Percentiles rank a stretch among this genome's conserved stretches.
These are phyloP conservation scores for Chymomyza fuscimana DNA, from an alignment of 2,888 invertebrate species.

Conservation along the genomic window DNA sequence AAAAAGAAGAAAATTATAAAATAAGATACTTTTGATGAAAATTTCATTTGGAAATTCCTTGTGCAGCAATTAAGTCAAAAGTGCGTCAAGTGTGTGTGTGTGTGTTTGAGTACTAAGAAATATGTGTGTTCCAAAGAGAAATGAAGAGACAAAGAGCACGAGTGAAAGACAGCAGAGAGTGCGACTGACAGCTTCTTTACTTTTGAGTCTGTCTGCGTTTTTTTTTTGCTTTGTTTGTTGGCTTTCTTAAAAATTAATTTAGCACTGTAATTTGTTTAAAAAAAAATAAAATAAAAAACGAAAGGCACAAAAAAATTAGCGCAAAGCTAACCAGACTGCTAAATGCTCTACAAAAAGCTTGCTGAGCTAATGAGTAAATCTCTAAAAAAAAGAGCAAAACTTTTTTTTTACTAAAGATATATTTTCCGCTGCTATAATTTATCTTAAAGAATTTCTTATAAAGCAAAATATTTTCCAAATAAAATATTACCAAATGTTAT, in stretches of 20 bases:
- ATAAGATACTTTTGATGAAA: constrained; percentile 63
- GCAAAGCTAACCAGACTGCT: not conserved
- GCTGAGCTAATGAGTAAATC: too few relatives aligned
- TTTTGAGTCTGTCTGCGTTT: not conserved
- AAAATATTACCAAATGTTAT: too few relatives aligned
- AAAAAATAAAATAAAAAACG: not conserved
- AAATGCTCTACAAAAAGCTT: too few relatives aligned
- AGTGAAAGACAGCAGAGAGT: not conserved
- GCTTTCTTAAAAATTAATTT: constrained; percentile 53
- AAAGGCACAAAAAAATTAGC: too few relatives aligned
- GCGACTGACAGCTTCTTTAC: not conserved
- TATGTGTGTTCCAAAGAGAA: not conserved
- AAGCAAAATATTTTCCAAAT: too few relatives aligned
- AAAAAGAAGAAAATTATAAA: constrained; percentile 26
- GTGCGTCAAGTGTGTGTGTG: constrained; percentile 24
- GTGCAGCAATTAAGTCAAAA: constrained; percentile 63
- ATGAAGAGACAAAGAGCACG: not conserved
- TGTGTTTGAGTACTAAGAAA: not conserved
- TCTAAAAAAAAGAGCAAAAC: too few relatives aligned
- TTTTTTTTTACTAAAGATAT: too few relatives aligned
- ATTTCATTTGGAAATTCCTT: constrained; percentile 69
- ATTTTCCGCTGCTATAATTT: too few relatives aligned
- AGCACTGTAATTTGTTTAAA: constrained; percentile 45
- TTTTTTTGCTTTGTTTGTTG: constrained; percentile 18
- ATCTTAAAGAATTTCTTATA: too few relatives aligned